phyloP scores from a whole-genome alignment of 2,888 invertebrate species.

The Amiota mariae region DNA sequence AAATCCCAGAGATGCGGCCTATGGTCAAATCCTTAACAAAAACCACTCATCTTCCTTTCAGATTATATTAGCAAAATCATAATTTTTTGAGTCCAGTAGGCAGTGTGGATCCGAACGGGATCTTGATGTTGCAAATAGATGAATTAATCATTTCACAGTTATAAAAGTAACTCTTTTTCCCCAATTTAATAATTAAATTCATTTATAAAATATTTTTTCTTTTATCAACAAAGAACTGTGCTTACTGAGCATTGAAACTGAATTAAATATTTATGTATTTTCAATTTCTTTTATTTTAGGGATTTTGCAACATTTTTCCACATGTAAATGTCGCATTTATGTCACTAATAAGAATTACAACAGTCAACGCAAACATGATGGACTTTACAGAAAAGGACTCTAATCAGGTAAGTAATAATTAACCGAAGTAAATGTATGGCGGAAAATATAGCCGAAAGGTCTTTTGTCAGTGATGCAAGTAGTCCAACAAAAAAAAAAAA shows the following conservation, averaged over 20 bases:
- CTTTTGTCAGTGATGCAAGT: not conserved
- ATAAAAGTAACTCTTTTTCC: no score
- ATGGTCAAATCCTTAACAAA: no score
- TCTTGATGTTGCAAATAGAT: no score
- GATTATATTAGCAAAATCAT: no score
- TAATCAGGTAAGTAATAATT: constrained; percentile 4
- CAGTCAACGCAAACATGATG: not conserved
- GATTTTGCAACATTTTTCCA: not conserved
- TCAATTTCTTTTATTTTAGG: no score
- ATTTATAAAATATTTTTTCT: not conserved
- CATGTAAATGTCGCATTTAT: constrained; percentile 20
- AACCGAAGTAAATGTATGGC: not conserved
- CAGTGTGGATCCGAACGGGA: no score
- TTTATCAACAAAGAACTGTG: not conserved
- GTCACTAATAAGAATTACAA: not conserved
- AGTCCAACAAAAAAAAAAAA: not conserved
- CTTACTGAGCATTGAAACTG: not conserved
- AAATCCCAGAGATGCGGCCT: no score
- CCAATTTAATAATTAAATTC: no score
- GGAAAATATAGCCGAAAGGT: not conserved
- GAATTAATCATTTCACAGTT: no score
- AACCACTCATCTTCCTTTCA: no score
- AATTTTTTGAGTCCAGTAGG: no score
- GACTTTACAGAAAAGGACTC: not conserved
- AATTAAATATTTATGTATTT: not conserved